These are phyloP conservation scores for Aproaerema taeniolella DNA, from an alignment of 2,888 invertebrate genomes.

Conservation along the genomic window DNA sequence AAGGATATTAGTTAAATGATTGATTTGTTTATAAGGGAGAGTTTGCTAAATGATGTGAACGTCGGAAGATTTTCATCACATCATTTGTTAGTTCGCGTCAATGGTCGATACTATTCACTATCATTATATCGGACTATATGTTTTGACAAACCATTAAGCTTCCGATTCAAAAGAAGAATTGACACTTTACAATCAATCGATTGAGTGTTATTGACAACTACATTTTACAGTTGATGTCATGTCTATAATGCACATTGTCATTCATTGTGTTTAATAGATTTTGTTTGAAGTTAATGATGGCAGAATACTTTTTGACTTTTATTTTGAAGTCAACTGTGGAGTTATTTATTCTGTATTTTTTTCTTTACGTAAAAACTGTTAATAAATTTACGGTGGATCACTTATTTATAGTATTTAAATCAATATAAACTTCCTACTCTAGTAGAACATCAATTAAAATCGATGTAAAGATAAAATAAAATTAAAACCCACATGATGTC, in stretches of 20 bases:
- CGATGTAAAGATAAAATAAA: slow-evolving; percentile 26
- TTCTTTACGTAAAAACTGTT: too few relatives aligned
- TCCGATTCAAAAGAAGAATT: slow-evolving; percentile 37
- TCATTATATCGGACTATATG: slow-evolving; percentile 62
- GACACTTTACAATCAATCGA: slow-evolving; percentile 48
- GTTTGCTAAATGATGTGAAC: too few relatives aligned
- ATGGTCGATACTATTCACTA: slow-evolving; percentile 40
- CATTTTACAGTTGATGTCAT: slow-evolving; percentile 62
- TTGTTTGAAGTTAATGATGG: slow-evolving; percentile 28
- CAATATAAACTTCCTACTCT: too few relatives aligned
- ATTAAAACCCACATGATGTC: slow-evolving; percentile 50
- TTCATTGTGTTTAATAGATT: slow-evolving; percentile 45
- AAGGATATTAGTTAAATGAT: too few relatives aligned
- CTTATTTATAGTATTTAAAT: too few relatives aligned
- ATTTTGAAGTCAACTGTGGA: too few relatives aligned
- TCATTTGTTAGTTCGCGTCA: slow-evolving; percentile 48
- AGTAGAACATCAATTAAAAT: slow-evolving; percentile 20
- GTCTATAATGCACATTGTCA: slow-evolving; percentile 46
- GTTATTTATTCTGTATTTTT: too few relatives aligned
- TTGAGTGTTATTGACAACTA: slow-evolving; percentile 54
- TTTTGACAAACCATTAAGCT: slow-evolving; percentile 72
- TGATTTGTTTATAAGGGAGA: too few relatives aligned
- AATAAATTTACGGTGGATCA: too few relatives aligned
- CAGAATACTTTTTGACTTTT: slow-evolving; percentile 14
- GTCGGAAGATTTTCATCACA: slow-evolving; percentile 47